Conservation (phyloP, 2,888 invertebrate species). For the Vannuccia rotundouncinata region DNA sequence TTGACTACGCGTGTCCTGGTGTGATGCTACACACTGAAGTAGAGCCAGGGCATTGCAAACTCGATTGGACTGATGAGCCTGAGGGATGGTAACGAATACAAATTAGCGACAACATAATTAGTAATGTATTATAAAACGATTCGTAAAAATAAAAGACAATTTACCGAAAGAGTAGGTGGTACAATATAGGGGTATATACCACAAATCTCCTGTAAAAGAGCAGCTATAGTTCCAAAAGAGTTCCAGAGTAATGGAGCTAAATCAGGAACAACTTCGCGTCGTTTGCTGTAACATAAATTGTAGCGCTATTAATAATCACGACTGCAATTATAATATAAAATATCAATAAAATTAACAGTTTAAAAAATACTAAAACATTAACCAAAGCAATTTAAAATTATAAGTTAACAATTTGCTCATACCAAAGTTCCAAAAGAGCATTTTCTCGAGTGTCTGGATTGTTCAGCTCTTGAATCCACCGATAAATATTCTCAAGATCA, state of each 20-base stretch:
- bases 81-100: conserved; percentile 38
- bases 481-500: conserved; percentile 38
- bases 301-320: too few relatives aligned
- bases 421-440: conserved; percentile 58
- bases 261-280: conserved; percentile 82
- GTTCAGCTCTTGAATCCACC: conserved; percentile 40
- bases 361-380: too few relatives aligned
- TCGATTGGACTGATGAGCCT: conserved; percentile 88
- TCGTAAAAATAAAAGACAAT: background rate
- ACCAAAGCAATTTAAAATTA: background rate
- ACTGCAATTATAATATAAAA: too few relatives aligned
- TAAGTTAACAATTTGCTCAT: too few relatives aligned
- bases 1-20: conserved; percentile 90
- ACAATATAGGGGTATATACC: conserved; percentile 97
- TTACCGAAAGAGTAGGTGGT: conserved; percentile 78
- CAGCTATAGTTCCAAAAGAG: conserved; percentile 91
- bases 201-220: conserved; percentile 84
- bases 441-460: conserved; percentile 37
- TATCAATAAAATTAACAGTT: too few relatives aligned
- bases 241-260: conserved; percentile 98
- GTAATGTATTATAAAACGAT: background rate
- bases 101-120: background rate
- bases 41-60: conserved; percentile 97
- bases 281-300: conserved; percentile 70
- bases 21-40: conserved; percentile 97